phyloP scores from a whole-genome alignment of 2,113 vertebrate genomes.

The Catharus bicknelli region DNA sequence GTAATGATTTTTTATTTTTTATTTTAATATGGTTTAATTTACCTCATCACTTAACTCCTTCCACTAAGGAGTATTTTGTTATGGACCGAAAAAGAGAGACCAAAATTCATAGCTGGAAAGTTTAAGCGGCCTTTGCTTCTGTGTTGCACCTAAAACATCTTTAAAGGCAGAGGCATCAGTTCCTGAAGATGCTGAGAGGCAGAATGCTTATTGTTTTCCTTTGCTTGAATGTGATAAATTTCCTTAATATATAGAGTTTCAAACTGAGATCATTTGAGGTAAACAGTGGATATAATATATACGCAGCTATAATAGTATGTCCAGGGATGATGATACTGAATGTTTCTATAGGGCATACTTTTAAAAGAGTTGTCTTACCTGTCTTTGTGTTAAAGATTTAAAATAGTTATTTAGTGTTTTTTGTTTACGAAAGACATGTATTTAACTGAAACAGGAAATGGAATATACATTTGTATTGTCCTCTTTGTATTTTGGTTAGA shows the following conservation, averaged over 20 bases:
- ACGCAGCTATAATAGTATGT: not conserved
- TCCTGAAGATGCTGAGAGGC: not conserved
- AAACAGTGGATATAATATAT: not conserved
- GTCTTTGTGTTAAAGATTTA: not conserved
- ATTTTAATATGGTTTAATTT: not conserved
- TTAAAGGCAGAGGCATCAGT: not conserved
- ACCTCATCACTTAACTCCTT: not conserved
- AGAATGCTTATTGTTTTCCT: not conserved
- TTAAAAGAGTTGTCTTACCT: not conserved
- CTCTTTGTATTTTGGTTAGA: not conserved
- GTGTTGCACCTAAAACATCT: not conserved
- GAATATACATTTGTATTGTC: not conserved
- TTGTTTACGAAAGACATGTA: accelerated
- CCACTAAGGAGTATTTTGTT: not conserved
- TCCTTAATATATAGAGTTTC: not conserved
- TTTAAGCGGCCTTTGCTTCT: not conserved
- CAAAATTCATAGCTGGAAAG: accelerated
- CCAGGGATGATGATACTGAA: not conserved
- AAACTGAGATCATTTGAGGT: not conserved
- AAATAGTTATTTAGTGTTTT: not conserved
- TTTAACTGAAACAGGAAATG: not conserved
- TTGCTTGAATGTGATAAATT: not conserved
- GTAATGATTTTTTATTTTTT: not conserved
- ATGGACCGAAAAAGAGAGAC: not conserved
- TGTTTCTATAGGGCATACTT: not conserved